Conservation (phyloP, 2,113 vertebrate genomes). For the Neoarius graeffei region DNA sequence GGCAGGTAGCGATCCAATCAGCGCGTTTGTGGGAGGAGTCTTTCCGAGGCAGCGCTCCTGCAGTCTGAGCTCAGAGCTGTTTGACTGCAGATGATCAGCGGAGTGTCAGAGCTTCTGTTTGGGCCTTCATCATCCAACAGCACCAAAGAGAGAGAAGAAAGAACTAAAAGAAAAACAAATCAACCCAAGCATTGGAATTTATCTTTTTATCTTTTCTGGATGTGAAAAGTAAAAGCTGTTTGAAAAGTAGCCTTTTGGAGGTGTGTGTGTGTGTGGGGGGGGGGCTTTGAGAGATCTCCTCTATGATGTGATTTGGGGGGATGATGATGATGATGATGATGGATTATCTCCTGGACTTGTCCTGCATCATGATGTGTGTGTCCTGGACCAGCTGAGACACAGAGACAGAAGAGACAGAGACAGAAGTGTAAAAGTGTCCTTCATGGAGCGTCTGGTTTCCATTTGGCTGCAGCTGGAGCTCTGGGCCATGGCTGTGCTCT, state of each 20-base stretch:
- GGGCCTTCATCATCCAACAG: neutral
- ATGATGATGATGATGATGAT: neutral
- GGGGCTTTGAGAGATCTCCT: neutral
- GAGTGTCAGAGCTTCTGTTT: neutral
- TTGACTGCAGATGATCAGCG: neutral
- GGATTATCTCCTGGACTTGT: slow-evolving; percentile 1
- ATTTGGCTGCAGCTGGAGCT: slow-evolving; percentile 85
- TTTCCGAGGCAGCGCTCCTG: neutral
- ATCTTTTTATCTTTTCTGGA: neutral
- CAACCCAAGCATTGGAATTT: no score
- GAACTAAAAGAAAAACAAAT: no score
- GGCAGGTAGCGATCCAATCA: neutral
- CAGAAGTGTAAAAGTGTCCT: slow-evolving; percentile 3
- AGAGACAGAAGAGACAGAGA: neutral
- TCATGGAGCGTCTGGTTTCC: slow-evolving; percentile 84
- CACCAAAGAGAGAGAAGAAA: neutral
- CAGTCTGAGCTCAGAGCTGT: neutral
- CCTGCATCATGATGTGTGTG: neutral
- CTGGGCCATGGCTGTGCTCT: slow-evolving; percentile 82
- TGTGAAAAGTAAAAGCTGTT: neutral
- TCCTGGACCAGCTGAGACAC: slow-evolving; percentile 6
- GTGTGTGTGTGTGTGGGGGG: neutral
- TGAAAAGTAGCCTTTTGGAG: neutral
- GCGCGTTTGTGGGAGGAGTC: neutral
- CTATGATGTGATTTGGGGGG: neutral